Conservation (phyloP, 2,888 invertebrate genomes). For the Aromia moschata region DNA sequence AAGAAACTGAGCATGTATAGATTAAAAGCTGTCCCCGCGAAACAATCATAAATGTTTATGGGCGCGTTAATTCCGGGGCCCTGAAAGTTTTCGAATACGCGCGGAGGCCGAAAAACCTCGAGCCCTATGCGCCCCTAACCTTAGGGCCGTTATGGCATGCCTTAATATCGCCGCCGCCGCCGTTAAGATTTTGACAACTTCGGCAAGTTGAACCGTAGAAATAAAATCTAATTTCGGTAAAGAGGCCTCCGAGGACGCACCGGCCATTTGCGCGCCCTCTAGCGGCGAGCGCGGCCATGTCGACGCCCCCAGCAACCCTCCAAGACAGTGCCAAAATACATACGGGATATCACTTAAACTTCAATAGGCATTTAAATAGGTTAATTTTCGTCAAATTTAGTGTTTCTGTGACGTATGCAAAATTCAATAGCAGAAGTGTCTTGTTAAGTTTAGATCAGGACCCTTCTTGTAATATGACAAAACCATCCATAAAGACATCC, state of each 20-base stretch:
- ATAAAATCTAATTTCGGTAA: conserved; percentile 53
- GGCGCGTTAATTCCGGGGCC: conserved; percentile 27
- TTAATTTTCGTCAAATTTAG: too few species aligned
- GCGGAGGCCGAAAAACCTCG: conserved; percentile 33
- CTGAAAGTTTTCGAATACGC: conserved; percentile 33
- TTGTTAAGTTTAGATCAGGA: too few species aligned
- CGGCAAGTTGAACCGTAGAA: conserved; percentile 52
- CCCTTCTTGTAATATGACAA: too few species aligned
- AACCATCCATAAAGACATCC: too few species aligned
- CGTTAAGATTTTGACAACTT: conserved; percentile 53
- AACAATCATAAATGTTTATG: conserved; percentile 33
- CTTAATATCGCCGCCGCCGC: conserved; percentile 43
- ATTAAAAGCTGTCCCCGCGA: conserved; percentile 25
- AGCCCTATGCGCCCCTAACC: conserved; percentile 34
- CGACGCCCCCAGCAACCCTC: conserved; percentile 20
- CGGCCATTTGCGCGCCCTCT: conserved; percentile 41
- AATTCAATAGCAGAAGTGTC: too few species aligned
- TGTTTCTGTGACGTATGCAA: too few species aligned
- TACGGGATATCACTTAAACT: too few species aligned
- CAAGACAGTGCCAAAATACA: not conserved
- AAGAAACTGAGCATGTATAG: conserved; percentile 13
- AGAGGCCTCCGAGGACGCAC: conserved; percentile 47
- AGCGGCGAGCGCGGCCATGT: conserved; percentile 35
- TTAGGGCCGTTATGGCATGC: conserved; percentile 40
- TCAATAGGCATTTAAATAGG: too few species aligned